Evolutionary conservation across 2,888 invertebrate genomes (phyloP), one percentile per base, ranked within the genome.

Genomic region (Caenorhabditis plicata): DNA sequence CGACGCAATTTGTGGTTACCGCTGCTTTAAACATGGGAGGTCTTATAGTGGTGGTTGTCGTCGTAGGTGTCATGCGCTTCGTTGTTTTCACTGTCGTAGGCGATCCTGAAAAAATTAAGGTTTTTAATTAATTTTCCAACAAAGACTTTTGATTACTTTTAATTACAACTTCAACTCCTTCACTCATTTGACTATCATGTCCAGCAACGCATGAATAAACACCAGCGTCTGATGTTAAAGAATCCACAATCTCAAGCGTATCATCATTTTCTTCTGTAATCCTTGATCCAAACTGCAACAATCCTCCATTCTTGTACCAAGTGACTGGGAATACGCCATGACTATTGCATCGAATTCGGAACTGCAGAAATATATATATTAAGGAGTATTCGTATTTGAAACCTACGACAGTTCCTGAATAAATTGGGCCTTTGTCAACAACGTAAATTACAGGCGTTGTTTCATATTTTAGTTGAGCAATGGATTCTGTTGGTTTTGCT

Each of bases 251-350:
- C 27, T 58, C 58, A 20, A 58, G 23, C 7, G 58, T 58, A 33
- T 58, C 58, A 22, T 58, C 58, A 23, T 58, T 58, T 29, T 58
- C 58, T 36, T 58, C 58, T 22, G 50, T 54, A 41, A 68, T 54
- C 31, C 68, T 42, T 1, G 49, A 45, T 23, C 54, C 58, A 48
- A 71, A 68, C 32, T 61, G 53, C 9, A 71, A 43, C n/a, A 71
- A 35, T 20, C 56, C 46, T 19, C 68, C 68, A 32, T 71, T 60
- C 49, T 71, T 71, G 65, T 68, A 71, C 71, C 71, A 71, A 15
- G 68, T 47, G 25, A 71, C 60, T 7, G 71, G 71, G 5, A 45
- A 22, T 4, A 60, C 40, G 15, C 60, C 68, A 23, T 61, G 41
- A 23, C 64, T 55, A 38, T 68, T 61, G 49, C 71, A 71, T 1